Evolutionary conservation across 2,888 invertebrate genomes (phyloP), one percentile per base, ranked within the genome.

Genomic region (Podotricha telesiphe): DNA sequence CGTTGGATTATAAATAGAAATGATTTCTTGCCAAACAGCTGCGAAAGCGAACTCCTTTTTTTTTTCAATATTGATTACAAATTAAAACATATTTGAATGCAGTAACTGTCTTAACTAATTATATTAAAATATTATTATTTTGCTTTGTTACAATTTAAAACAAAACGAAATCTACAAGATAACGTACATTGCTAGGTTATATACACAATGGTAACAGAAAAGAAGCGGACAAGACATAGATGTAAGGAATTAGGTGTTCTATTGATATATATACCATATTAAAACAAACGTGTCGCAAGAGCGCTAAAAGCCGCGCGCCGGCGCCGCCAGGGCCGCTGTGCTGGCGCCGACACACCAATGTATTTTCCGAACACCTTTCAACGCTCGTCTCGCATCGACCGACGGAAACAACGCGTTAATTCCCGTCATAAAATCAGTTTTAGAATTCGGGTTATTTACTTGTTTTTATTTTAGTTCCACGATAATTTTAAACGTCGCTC

Each of bases 351-450:
- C 70, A 81, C 85, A 81, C 77, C 85, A 74, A 86, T 88, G 88
- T 91, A 89, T 91, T 91, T 89, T 89, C 86, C 88, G 86, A 88
- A 84, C 91, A 88, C 89, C 91, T 93, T 91, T 93, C 93, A 91
- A 85, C 91, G 89, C 91, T 86, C 89, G 86, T 88, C 91, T 86
- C 91, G 86, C 90, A 90, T 89, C 91, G 86, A 86, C 88, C 89
- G 91, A 88, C 92, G 93, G 93, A 93, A 93, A 93, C 91, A 91
- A 92, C 91, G 87, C 91, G 93, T 93, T 93, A 92, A 92, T 92
- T 92, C 92, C 89, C 91, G 91, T 92, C 92, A 91, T 93, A 92
- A 93, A 93, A 92, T 92, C 93, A 87, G 86, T 90, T 92, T 92
- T 91, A 92, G 93, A 91, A 92, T 91, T 90, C 89, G 88, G 91